These are phyloP conservation scores for Pelobates cultripes DNA, from an alignment of 2,797 vertebrate genomes.

Conservation along the genomic window DNA sequence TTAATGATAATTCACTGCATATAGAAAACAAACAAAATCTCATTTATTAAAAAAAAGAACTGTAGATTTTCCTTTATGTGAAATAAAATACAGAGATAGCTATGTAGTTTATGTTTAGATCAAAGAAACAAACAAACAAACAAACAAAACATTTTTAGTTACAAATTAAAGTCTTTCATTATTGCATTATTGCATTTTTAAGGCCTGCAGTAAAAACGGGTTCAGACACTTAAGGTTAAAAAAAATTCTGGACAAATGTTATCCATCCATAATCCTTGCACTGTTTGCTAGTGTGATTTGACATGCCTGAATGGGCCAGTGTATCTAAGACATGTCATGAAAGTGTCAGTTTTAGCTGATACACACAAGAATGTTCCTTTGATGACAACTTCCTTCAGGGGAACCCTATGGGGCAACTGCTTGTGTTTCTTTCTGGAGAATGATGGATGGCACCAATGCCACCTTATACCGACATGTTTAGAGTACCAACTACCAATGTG, in stretches of 20 bases:
- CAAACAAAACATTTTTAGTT: neutral
- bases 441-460: constrained; percentile 42
- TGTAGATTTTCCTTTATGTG: neutral
- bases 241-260: constrained; percentile 24
- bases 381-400: constrained; percentile 49
- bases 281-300: constrained; percentile 35
- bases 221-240: constrained; percentile 15
- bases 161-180: too few species aligned
- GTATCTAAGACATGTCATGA: constrained; percentile 40
- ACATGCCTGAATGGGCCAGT: constrained; percentile 30
- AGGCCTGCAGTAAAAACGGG: neutral
- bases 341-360: constrained; percentile 49
- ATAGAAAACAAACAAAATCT: neutral
- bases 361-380: constrained; percentile 18
- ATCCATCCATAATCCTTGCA: constrained; percentile 20
- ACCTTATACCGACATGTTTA: constrained; percentile 20
- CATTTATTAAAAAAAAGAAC: neutral
- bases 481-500: constrained; percentile 5
- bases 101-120: too few species aligned
- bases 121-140: too few species aligned
- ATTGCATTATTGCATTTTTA: neutral
- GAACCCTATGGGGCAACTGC: constrained; percentile 46
- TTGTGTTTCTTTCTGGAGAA: constrained; percentile 30
- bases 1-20: neutral
- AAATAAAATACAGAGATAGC: too few species aligned